These are phyloP conservation scores for Parus major DNA, from an alignment of 2,113 vertebrate genomes.

Conservation along the genomic window DNA sequence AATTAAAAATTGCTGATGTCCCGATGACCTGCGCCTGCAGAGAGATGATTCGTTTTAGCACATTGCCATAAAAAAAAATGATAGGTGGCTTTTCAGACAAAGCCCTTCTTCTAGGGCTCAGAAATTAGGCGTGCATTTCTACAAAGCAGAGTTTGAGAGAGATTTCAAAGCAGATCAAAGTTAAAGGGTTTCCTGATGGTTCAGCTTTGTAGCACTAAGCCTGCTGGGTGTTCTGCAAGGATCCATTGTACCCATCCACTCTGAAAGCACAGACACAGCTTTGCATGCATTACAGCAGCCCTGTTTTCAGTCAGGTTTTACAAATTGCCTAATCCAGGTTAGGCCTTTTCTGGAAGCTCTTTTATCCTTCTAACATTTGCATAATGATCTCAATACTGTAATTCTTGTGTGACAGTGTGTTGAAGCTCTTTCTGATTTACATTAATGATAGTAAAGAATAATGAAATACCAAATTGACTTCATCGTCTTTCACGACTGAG, in stretches of 20 bases:
- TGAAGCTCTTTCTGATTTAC: constrained; percentile 4
- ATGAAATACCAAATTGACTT: not conserved
- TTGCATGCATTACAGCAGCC: not conserved
- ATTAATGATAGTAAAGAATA: constrained; percentile 20
- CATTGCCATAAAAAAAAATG: not conserved
- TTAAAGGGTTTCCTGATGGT: constrained; percentile 2
- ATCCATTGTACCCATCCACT: not conserved
- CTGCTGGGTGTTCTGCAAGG: constrained; percentile 8
- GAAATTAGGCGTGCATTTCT: not conserved
- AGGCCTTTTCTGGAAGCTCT: constrained; percentile 20
- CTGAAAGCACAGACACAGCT: not conserved
- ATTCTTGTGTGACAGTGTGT: constrained; percentile 4
- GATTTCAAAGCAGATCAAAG: constrained; percentile 45
- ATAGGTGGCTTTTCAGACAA: not conserved
- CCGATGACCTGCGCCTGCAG: not conserved
- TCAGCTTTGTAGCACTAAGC: constrained; percentile 16
- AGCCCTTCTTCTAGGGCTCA: not conserved
- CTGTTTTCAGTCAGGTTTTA: not conserved
- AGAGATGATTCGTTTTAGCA: not conserved
- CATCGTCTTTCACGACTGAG: not conserved
- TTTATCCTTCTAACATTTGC: constrained; percentile 50
- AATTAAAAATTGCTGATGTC: not conserved
- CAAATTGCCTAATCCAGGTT: constrained; percentile 41
- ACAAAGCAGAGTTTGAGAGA: not conserved
- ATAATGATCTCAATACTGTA: constrained; percentile 12